A percentile compares a stretch with the other conserved stretches of the same genome.
phyloP scores from a whole-genome alignment of 2,888 invertebrate species.

The Meiosimyza platycephala region DNA sequence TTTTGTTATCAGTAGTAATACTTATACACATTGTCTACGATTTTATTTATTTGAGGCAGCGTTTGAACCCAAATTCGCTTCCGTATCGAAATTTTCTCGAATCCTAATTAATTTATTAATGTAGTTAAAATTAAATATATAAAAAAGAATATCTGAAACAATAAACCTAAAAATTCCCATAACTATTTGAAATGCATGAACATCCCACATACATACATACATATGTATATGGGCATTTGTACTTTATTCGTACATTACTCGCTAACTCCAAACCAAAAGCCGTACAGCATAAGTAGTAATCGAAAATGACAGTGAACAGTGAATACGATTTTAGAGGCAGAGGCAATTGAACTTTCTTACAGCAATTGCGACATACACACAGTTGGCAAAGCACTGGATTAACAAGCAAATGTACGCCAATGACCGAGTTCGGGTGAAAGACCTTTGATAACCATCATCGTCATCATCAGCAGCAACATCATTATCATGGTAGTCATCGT shows the following conservation, averaged over 20 bases:
- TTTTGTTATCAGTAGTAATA: no score
- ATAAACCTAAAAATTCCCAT: no score
- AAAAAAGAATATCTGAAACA: no score
- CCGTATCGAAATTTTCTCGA: no score
- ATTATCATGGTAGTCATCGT: conserved; percentile 38
- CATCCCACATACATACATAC: background rate
- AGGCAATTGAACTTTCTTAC: conserved; percentile 66
- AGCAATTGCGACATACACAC: conserved; percentile 65
- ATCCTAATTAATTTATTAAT: no score
- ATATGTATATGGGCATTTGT: background rate
- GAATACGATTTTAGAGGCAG: conserved; percentile 61
- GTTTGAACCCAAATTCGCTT: no score
- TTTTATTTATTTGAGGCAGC: no score
- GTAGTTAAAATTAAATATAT: no score
- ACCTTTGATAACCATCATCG: conserved; percentile 68
- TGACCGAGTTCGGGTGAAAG: conserved; percentile 69
- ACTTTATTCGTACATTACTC: background rate
- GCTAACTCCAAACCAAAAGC: background rate
- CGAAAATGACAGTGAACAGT: conserved; percentile 57
- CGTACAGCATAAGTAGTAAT: conserved; percentile 35
- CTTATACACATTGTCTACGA: no score
- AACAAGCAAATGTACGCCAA: conserved; percentile 67
- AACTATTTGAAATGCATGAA: background rate
- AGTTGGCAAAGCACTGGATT: conserved; percentile 66
- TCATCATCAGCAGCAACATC: conserved; percentile 51